Evolutionary conservation across 1,140 invertebrate species (phyloP).

Genomic region (Scaptomyza pallida): DNA sequence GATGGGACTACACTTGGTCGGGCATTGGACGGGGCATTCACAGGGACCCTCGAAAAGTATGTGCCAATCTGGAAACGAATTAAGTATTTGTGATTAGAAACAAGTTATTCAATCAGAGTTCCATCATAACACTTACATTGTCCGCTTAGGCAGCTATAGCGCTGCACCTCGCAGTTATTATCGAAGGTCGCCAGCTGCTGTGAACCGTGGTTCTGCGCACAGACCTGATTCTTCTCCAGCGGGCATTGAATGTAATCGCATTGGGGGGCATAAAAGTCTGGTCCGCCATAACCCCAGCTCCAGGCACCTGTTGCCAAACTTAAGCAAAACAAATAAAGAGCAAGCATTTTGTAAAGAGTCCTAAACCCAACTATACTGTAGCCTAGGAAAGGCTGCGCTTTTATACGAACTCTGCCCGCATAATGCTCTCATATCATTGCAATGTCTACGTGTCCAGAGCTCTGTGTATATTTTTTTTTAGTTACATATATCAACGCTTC

Average conservation of each 20-base stretch:
- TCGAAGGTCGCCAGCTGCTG: slow-evolving; percentile 47
- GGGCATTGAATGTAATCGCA: slow-evolving; percentile 38
- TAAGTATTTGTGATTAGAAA: neutral
- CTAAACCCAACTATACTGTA: slow-evolving; percentile 52
- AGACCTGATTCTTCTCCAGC: slow-evolving; percentile 21
- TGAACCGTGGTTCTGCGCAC: slow-evolving; percentile 21
- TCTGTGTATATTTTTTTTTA: slow-evolving; percentile 42
- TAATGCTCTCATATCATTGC: slow-evolving; percentile 51
- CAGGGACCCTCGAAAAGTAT: slow-evolving; percentile 53
- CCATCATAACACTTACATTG: slow-evolving; percentile 18
- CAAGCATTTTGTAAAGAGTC: slow-evolving; percentile 47
- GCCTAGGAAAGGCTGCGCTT: slow-evolving; percentile 40
- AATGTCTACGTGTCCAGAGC: slow-evolving; percentile 65
- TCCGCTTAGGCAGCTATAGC: slow-evolving; percentile 30
- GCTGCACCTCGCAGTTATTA: slow-evolving; percentile 50
- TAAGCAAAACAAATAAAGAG: slow-evolving; percentile 10
- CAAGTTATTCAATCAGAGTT: too few relatives aligned
- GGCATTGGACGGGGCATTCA: slow-evolving; percentile 26
- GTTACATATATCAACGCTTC: slow-evolving; percentile 35
- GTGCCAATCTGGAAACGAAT: slow-evolving; percentile 34
- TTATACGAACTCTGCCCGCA: slow-evolving; percentile 41
- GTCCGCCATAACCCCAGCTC: slow-evolving; percentile 24
- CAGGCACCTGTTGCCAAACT: slow-evolving; percentile 23
- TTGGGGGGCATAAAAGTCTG: slow-evolving; percentile 10
- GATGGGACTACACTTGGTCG: slow-evolving; percentile 1